Conservation (phyloP, 2,888 invertebrate genomes). For the Lapara coniferarum region DNA sequence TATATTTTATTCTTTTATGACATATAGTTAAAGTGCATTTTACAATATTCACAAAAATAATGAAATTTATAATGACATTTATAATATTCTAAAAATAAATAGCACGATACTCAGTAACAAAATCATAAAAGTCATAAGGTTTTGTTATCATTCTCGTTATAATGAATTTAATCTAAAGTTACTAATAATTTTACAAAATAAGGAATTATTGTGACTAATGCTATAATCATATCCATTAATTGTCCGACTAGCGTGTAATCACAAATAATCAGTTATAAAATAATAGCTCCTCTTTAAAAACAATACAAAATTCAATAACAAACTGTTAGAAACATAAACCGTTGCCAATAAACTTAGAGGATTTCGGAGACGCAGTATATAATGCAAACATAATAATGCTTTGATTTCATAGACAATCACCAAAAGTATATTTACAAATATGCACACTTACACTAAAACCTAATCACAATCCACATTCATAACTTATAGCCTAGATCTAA, state of each 20-base stretch:
- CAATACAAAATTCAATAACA: not conserved
- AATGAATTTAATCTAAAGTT: not conserved
- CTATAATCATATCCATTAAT: not conserved
- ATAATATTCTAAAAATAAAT: not conserved
- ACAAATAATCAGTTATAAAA: slow-evolving; percentile 14
- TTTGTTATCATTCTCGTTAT: not conserved
- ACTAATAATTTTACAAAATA: not conserved
- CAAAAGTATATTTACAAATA: not conserved
- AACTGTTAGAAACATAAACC: not conserved
- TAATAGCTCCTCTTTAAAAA: not conserved
- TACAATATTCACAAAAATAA: not conserved
- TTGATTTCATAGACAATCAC: not conserved
- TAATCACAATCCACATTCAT: not conserved
- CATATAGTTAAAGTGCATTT: too few relatives aligned
- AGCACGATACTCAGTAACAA: not conserved
- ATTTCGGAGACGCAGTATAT: not conserved
- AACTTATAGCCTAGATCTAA: not conserved
- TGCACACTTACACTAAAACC: not conserved
- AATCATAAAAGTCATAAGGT: not conserved
- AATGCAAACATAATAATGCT: not conserved
- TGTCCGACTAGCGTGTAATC: slow-evolving; percentile 14
- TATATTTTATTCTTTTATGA: too few relatives aligned
- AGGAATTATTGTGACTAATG: slow-evolving; percentile 19
- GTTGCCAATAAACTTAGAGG: not conserved
- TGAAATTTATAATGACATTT: not conserved